A percentile compares a stretch with the other conserved stretches of the same genome.
phyloP scores from a whole-genome alignment of 30 jellyfish, hydroid and myxozoan genomes.

The Mastigias papua region DNA sequence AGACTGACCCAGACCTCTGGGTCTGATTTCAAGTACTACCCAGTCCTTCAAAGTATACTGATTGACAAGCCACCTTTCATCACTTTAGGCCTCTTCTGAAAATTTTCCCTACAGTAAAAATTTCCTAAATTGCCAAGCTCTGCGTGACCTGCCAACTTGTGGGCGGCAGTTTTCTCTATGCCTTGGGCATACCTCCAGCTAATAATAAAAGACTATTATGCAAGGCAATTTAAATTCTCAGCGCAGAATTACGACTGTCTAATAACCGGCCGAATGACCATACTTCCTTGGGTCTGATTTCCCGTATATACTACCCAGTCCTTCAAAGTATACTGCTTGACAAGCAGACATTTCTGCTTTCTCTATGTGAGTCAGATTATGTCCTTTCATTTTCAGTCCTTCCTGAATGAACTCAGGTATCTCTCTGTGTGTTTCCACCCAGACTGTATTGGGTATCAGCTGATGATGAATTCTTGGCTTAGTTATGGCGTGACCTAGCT shows the following conservation, averaged over 20 bases:
- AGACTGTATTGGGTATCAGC: conserved; percentile 83
- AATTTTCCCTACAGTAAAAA: too few relatives aligned
- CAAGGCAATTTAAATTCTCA: background rate
- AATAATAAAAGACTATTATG: too few relatives aligned
- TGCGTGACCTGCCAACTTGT: background rate
- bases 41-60: too few relatives aligned
- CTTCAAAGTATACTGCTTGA: conserved; percentile 90
- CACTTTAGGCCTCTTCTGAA: too few relatives aligned
- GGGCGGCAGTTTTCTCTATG: background rate
- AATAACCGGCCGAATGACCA: conserved; percentile 97
- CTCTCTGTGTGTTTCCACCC: conserved; percentile 84
- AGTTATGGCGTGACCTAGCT: conserved; percentile 88
- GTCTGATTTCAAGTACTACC: too few relatives aligned
- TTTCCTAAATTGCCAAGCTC: too few relatives aligned
- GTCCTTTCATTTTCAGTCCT: conserved; percentile 88
- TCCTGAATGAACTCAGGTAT: conserved; percentile 71
- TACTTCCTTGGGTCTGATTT: conserved; percentile 97
- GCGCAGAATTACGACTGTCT: background rate
- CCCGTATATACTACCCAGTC: conserved; percentile 79
- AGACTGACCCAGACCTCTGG: too few relatives aligned
- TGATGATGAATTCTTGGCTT: conserved; percentile 97
- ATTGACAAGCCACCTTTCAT: too few relatives aligned
- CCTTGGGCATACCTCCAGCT: background rate
- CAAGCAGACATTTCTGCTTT: conserved; percentile 94
- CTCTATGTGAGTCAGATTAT: conserved; percentile 67